Evolutionary conservation across 2,797 vertebrate species (phyloP), one percentile per base, ranked within the genome.

Genomic region (Notamacropus eugenii): DNA sequence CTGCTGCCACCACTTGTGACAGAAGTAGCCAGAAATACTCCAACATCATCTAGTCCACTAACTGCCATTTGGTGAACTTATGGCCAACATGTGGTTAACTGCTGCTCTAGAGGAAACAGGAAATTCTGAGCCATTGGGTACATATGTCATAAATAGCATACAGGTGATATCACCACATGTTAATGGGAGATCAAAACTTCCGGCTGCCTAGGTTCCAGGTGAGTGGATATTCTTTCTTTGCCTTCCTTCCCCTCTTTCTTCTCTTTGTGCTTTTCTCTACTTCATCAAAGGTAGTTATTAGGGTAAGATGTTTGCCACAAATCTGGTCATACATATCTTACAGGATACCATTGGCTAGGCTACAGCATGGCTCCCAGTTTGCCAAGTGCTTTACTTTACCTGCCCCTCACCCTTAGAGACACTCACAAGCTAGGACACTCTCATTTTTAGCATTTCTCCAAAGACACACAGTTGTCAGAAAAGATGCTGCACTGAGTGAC

Each of bases 191-290:
- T 74, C 10, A 40, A 10, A 29, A 82, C 91, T 91, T 92, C 54
- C 55, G 31, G 1, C 91, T 62, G 67, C 67, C 95, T 74, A 58
- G 59, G 31, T 34, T 29, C 67, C 92, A 95, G 90, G 87, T 91
- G 87, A 19, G 67, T 50, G 82, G 55, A 5, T 59, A 1, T 10
- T 27, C 46, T 54, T 34, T 5, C 55, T 74, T 93, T 52, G 90
- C 56, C 58, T 52, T 91, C 56, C 56, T 91, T 28, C 5, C 74
- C 31, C 55, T 95, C 95, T 55, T 50, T 91, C 91, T 96, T 90
- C n/a, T 52, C 91, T 8, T n/a, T 74, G 40, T 22, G 0, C 67
- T 74, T 74, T 24, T 19, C 5, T 74, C 40, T n/a, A 74, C 67
- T 40, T 74, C 67, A 40, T n/a, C 14, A 74, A 22, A 74, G 4